These are phyloP conservation scores for Sturnus vulgaris DNA, from an alignment of 2,113 vertebrate species.

Conservation along the genomic window DNA sequence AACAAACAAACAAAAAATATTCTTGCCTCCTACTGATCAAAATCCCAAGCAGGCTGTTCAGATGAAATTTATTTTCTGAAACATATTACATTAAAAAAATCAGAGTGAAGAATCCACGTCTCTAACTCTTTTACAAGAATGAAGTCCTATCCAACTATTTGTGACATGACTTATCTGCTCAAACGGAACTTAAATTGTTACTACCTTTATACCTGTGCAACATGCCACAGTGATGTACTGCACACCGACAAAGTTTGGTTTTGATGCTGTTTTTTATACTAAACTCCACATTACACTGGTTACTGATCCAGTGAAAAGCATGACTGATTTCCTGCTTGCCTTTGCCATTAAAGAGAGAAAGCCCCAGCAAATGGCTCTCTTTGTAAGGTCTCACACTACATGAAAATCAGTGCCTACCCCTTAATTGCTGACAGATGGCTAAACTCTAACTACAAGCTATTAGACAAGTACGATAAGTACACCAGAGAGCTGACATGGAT, in stretches of 20 bases:
- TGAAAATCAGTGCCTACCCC: not conserved
- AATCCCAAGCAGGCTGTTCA: not conserved
- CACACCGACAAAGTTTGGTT: not conserved
- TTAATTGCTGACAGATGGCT: conserved; percentile 32
- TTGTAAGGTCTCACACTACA: not conserved
- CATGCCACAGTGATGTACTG: not conserved
- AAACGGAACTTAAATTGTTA: not conserved
- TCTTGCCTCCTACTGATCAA: not conserved
- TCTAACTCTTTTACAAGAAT: not conserved
- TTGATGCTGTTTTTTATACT: not conserved
- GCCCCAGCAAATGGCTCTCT: not conserved
- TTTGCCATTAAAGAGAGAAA: not conserved
- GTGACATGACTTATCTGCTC: not conserved
- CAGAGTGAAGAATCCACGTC: not conserved
- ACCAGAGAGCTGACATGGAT: not conserved
- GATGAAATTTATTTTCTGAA: not conserved
- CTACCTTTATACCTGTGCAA: not conserved
- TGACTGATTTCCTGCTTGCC: not conserved
- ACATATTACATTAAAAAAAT: not conserved
- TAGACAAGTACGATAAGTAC: not conserved
- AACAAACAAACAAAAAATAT: not conserved
- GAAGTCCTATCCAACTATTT: not conserved
- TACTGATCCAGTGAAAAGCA: not conserved
- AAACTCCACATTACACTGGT: not conserved
- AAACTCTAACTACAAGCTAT: not conserved